Conservation (phyloP, 2,888 invertebrate species). For the Anthrax anthrax region DNA sequence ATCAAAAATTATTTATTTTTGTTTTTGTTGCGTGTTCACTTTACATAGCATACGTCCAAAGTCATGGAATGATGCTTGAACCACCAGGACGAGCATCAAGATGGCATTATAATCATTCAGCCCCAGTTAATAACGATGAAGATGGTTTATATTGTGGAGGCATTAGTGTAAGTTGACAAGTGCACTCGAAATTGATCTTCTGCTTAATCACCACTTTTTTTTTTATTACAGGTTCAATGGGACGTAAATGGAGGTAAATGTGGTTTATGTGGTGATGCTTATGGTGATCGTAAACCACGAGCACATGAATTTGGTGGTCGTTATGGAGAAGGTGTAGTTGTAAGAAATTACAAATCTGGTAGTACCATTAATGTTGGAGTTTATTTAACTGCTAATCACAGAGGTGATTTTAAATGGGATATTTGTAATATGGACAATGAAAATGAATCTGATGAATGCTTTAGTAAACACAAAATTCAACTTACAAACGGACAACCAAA, state of each 20-base stretch:
- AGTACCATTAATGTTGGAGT: slow-evolving; percentile 25
- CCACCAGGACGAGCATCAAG: slow-evolving; percentile 40
- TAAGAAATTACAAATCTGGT: slow-evolving; percentile 27
- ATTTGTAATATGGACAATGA: slow-evolving; percentile 36
- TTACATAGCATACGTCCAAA: slow-evolving; percentile 10
- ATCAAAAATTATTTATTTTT: no score
- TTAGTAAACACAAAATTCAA: slow-evolving; percentile 24
- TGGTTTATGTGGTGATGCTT: slow-evolving; percentile 42
- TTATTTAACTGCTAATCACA: slow-evolving; percentile 35
- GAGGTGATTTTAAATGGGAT: slow-evolving; percentile 36
- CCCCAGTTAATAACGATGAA: slow-evolving; percentile 39
- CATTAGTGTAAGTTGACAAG: slow-evolving; percentile 22
- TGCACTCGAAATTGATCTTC: no score
- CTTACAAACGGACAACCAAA: slow-evolving; percentile 22
- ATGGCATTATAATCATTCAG: slow-evolving; percentile 37
- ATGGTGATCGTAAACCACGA: slow-evolving; percentile 32
- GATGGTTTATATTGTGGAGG: slow-evolving; percentile 42
- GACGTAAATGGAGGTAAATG: slow-evolving; percentile 34
- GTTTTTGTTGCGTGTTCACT: no score
- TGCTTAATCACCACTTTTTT: no score
- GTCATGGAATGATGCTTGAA: slow-evolving; percentile 40
- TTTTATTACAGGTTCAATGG: slow-evolving; percentile 28
- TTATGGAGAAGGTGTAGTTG: slow-evolving; percentile 37
- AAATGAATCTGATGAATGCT: slow-evolving; percentile 40
- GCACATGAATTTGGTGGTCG: slow-evolving; percentile 40